Evolutionary conservation across 2,113 vertebrate genomes (phyloP).

Genomic region (Eurystomus gularis): DNA sequence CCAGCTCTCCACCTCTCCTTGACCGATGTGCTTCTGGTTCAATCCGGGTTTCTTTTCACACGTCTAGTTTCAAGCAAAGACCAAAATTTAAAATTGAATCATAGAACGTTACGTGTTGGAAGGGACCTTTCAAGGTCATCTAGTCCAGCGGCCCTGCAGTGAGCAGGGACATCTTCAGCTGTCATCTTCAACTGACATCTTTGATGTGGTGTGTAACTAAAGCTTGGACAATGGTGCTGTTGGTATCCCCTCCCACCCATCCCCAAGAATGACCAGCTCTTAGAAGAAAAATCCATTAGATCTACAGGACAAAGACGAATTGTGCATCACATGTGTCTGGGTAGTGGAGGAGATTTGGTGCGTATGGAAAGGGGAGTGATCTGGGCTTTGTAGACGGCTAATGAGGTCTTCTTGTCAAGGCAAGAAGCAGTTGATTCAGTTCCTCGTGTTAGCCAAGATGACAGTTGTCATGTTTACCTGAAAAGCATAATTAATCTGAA

Average conservation of each 20-base stretch:
- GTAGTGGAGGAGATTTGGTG: accelerated
- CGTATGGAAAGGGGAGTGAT: background rate
- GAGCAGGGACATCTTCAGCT: background rate
- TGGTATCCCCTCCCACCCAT: accelerated
- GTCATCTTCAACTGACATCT: background rate
- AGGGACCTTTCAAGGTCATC: background rate
- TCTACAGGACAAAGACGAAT: accelerated
- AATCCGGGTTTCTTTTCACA: background rate
- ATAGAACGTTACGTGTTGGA: background rate
- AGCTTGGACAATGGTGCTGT: accelerated
- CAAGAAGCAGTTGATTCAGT: background rate
- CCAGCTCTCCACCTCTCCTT: background rate
- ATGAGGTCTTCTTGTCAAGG: background rate
- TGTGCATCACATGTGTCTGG: accelerated
- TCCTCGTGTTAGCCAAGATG: background rate
- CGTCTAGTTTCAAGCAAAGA: background rate
- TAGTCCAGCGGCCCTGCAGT: background rate
- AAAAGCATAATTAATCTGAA: conserved; percentile 27
- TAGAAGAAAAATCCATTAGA: too few species aligned
- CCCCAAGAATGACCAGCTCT: background rate
- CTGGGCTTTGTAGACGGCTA: background rate
- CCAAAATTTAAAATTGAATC: background rate
- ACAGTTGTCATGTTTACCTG: background rate
- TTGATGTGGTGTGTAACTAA: background rate
- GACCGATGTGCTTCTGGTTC: background rate